Evolutionary conservation across 1,140 invertebrate species (phyloP), one percentile per base, ranked within the genome.

Genomic region (Harlomillsia oculata): DNA sequence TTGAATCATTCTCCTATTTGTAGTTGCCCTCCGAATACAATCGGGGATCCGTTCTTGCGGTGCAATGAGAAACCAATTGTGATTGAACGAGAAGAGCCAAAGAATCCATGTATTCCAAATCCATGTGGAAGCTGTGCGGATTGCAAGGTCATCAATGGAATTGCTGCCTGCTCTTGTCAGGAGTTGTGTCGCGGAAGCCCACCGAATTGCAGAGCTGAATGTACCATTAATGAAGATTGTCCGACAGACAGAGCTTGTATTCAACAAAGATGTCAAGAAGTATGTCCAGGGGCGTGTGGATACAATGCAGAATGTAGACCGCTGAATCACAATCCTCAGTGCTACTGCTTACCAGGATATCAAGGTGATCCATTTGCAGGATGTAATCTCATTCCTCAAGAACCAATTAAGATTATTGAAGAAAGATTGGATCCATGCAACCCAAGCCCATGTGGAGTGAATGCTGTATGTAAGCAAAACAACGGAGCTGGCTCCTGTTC

Each of bases 221-320:
- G 81, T 65, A 66, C 79, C 2, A 67, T 78, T 0, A 80, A 80
- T 67, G 76, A 77, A 89, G 86, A 48, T 59, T 74, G 49, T 40
- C 23, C 34, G 14, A 9, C 45, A 5, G 45, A 48, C 18, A 34
- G 34, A 32, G 82, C 85, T n/a, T 91, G 87, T 67, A 73, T 85
- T 21, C 78, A 79, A 49, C 80, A 83, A 56, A 81, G 79, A 55
- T 90, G 87, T 68, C 75, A 80, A 53, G 83, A 89, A 74, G 85
- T 86, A 4, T 90, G 87, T 62, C 67, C 77, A n/a, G 86, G 86
- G 6, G 83, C 85, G 1, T 92, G 88, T 66, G 85, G 85, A 11
- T 81, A 85, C 39, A 87, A 89, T 67, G 83, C 87, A 0, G 75
- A 82, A 29, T 91, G 88, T 67, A 76, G 74, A 11, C 83, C 82